Conservation (phyloP, 2,113 vertebrate genomes). For the Pyrgilauda ruficollis region DNA sequence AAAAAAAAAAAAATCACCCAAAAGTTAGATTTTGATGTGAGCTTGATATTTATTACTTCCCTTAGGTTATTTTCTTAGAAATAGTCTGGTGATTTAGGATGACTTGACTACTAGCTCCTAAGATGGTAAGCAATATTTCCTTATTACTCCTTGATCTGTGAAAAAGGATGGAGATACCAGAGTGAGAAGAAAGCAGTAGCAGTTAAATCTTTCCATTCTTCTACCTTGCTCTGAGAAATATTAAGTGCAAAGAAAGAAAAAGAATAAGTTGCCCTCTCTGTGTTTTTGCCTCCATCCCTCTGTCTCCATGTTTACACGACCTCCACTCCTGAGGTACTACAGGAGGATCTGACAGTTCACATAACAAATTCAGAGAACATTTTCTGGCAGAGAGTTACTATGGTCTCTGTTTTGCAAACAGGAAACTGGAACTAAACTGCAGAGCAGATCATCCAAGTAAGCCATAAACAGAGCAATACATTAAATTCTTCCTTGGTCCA, state of each 20-base stretch:
- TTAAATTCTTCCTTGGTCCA: background rate
- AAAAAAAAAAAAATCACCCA: background rate
- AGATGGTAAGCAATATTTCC: slow-evolving; percentile 18
- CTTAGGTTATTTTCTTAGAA: background rate
- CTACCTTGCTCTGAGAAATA: background rate
- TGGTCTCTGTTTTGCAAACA: slow-evolving; percentile 6
- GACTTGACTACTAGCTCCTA: background rate
- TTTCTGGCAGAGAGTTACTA: background rate
- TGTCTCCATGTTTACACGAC: background rate
- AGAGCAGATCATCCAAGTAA: background rate
- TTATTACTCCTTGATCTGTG: slow-evolving; percentile 12
- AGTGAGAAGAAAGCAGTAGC: background rate
- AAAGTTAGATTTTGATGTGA: slow-evolving; percentile 4
- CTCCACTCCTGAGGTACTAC: background rate
- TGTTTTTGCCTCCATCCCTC: background rate
- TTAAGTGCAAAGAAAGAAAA: background rate
- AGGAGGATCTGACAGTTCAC: background rate
- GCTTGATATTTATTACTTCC: slow-evolving; percentile 58
- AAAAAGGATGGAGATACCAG: slow-evolving; percentile 1
- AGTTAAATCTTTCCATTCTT: background rate
- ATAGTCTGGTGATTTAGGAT: slow-evolving; percentile 26
- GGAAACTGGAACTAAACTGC: background rate
- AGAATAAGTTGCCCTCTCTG: background rate
- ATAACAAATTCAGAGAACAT: background rate
- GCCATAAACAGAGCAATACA: background rate